phyloP scores from a whole-genome alignment of 2,888 invertebrate species.

The Synergus itoensis region DNA sequence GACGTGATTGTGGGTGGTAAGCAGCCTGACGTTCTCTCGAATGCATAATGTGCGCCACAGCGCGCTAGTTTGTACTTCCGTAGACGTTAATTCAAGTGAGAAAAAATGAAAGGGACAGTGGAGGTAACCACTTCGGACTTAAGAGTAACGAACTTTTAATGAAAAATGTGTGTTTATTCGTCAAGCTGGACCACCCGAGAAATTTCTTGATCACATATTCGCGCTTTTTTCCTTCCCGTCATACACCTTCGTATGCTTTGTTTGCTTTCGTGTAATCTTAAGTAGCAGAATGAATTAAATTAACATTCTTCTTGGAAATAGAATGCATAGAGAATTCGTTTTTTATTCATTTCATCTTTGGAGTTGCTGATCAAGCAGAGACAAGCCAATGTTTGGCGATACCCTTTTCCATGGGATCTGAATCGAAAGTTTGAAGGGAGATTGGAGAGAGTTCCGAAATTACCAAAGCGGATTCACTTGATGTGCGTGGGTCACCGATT shows the following conservation, averaged over 20 bases:
- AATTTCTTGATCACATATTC: slow-evolving; percentile 68
- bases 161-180: slow-evolving; percentile 43
- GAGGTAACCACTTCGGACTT: slow-evolving; percentile 38
- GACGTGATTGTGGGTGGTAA: slow-evolving; percentile 58
- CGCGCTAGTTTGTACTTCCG: slow-evolving; percentile 34
- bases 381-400: slow-evolving; percentile 28
- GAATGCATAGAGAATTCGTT: neutral
- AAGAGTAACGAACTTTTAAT: slow-evolving; percentile 40
- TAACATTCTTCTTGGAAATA: slow-evolving; percentile 3
- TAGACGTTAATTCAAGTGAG: slow-evolving; percentile 17
- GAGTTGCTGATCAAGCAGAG: slow-evolving; percentile 19
- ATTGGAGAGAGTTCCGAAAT: neutral
- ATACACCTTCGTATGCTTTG: slow-evolving; percentile 42
- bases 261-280: slow-evolving; percentile 15
- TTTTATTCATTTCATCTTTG: slow-evolving; percentile 1
- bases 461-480: slow-evolving; percentile 2
- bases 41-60: slow-evolving; percentile 8
- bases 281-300: slow-evolving; percentile 10
- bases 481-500: slow-evolving; percentile 57
- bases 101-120: slow-evolving; percentile 52
- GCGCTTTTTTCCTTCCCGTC: slow-evolving; percentile 26
- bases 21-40: slow-evolving; percentile 50
- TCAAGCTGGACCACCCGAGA: slow-evolving; percentile 66
- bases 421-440: slow-evolving; percentile 13
- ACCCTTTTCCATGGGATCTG: slow-evolving; percentile 12